Percentiles rank a stretch among this genome's conserved stretches.
These are phyloP conservation scores for Metalampra italica DNA, from an alignment of 2,888 invertebrate species.

Conservation along the genomic window DNA sequence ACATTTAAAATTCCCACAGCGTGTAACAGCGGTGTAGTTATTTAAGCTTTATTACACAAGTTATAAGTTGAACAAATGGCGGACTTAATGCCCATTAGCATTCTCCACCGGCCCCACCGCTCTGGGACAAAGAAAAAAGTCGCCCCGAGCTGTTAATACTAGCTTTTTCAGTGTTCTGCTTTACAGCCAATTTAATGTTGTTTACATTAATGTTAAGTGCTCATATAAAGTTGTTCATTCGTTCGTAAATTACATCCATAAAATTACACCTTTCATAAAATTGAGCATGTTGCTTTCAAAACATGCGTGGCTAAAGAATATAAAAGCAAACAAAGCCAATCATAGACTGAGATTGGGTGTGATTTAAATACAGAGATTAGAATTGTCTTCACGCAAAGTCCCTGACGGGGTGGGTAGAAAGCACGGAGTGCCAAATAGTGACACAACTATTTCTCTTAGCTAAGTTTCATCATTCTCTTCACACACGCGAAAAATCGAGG, in stretches of 20 bases:
- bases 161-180: neutral
- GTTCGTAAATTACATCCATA: neutral
- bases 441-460: too few species aligned
- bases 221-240: neutral
- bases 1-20: neutral
- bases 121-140: conserved; percentile 3
- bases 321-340: too few species aligned
- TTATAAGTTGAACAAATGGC: conserved; percentile 12
- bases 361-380: too few species aligned
- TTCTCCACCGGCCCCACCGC: conserved; percentile 1
- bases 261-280: too few species aligned
- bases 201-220: conserved; percentile 1
- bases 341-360: too few species aligned
- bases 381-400: too few species aligned
- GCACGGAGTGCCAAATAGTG: too few species aligned
- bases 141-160: conserved; percentile 1
- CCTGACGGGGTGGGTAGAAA: too few species aligned
- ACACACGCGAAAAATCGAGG: too few species aligned
- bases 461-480: too few species aligned
- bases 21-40: conserved; percentile 5
- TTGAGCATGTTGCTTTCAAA: too few species aligned
- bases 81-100: conserved; percentile 11
- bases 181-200: conserved; percentile 1
- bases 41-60: conserved; percentile 9
- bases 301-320: too few species aligned